Conservation (phyloP, 2,888 invertebrate genomes). For the Marasmarcha lunaedactyla region DNA sequence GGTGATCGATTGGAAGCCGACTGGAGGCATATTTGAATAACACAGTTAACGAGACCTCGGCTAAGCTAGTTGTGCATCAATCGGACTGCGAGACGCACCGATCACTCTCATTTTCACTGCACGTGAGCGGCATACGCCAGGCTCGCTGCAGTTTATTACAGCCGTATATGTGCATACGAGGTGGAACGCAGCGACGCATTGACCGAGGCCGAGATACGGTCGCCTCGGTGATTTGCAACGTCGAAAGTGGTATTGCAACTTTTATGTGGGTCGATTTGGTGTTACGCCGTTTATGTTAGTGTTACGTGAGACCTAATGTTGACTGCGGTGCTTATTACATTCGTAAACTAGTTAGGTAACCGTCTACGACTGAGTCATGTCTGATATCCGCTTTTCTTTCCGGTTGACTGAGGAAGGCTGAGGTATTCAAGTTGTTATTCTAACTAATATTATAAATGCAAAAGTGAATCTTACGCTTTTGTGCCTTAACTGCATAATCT, state of each 20-base stretch:
- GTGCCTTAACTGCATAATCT: too few species aligned
- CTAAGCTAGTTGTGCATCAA: conserved; percentile 49
- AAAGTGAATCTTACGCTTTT: too few species aligned
- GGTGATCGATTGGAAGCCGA: conserved; percentile 35
- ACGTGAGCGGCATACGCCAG: conserved; percentile 55
- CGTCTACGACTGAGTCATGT: too few species aligned
- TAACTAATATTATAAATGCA: too few species aligned
- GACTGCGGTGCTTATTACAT: conserved; percentile 14
- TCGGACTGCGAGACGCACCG: conserved; percentile 54
- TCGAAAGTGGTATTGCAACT: conserved; percentile 67
- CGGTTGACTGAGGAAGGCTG: too few species aligned
- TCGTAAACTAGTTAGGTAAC: neutral
- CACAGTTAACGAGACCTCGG: conserved; percentile 52
- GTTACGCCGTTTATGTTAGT: conserved; percentile 43
- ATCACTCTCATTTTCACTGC: conserved; percentile 62
- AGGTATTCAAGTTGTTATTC: too few species aligned
- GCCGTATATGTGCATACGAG: conserved; percentile 66
- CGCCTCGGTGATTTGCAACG: conserved; percentile 65
- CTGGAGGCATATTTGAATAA: conserved; percentile 45
- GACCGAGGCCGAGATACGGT: conserved; percentile 66
- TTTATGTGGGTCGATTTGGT: conserved; percentile 64
- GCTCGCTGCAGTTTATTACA: conserved; percentile 62
- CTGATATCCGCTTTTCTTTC: too few species aligned
- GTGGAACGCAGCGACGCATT: conserved; percentile 61
- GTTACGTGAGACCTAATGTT: conserved; percentile 41